Evolutionary conservation across 2,888 invertebrate genomes (phyloP).

Genomic region (Leucophora obtusa): DNA sequence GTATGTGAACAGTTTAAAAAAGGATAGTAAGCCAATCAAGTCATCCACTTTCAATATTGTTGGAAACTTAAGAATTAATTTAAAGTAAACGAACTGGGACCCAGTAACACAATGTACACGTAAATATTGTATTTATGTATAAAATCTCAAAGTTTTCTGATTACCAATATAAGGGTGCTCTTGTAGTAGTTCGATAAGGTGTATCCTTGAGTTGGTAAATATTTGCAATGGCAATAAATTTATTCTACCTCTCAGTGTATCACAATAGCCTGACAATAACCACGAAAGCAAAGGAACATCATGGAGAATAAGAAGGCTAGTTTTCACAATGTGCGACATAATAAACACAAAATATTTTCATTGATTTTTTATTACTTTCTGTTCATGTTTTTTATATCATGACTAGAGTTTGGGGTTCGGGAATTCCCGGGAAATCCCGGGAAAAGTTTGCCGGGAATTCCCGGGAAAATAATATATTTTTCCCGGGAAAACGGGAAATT

Average conservation of each 20-base stretch:
- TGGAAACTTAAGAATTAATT: constrained; percentile 50
- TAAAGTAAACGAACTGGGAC: constrained; percentile 45
- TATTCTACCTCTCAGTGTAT: neutral
- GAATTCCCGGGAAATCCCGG: too few species aligned
- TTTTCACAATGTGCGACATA: neutral
- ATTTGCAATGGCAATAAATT: constrained; percentile 38
- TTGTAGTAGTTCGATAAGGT: constrained; percentile 21
- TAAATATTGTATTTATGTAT: neutral
- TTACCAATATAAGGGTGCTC: constrained; percentile 8
- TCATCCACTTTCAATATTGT: constrained; percentile 26
- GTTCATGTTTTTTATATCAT: neutral
- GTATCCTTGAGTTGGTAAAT: constrained; percentile 44
- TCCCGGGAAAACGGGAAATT: too few species aligned
- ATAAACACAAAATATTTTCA: neutral
- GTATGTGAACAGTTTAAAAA: neutral
- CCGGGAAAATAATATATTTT: too few species aligned
- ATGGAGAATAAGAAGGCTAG: neutral
- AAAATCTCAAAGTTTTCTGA: neutral
- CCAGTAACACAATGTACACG: constrained; percentile 8
- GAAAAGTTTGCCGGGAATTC: too few species aligned
- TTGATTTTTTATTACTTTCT: neutral
- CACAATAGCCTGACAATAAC: neutral
- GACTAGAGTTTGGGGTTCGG: too few species aligned
- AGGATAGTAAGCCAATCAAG: constrained; percentile 6
- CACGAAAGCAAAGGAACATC: neutral